Conservation (phyloP, 2,797 vertebrate genomes). For the Dipus sagitta region DNA sequence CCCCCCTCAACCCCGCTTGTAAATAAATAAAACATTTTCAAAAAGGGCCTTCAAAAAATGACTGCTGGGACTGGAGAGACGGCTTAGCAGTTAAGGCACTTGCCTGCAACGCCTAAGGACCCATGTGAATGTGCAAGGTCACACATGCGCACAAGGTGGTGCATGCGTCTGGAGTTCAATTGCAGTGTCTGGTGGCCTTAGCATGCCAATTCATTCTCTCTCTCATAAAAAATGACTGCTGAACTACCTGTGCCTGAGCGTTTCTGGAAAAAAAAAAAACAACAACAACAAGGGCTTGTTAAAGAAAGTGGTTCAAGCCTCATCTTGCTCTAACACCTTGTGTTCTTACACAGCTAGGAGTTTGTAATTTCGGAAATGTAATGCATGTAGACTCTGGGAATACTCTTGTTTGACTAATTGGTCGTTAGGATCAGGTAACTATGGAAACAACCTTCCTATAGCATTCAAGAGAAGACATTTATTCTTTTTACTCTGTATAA, state of each 20-base stretch:
- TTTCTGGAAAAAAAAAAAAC: constrained; percentile 35
- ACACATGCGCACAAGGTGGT: too few species aligned
- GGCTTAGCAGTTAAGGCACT: too few species aligned
- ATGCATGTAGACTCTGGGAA: constrained; percentile 31
- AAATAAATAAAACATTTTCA: too few species aligned
- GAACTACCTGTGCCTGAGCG: neutral
- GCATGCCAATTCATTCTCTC: too few species aligned
- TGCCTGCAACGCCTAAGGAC: too few species aligned
- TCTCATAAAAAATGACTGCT: neutral
- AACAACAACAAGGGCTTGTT: constrained; percentile 4
- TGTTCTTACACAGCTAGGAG: neutral
- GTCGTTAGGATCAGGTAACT: constrained; percentile 63
- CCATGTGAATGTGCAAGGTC: too few species aligned
- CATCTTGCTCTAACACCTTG: neutral
- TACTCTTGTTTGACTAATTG: constrained; percentile 49
- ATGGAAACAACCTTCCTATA: constrained; percentile 47
- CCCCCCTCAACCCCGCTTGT: too few species aligned
- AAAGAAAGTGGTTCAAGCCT: neutral
- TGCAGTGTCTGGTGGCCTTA: too few species aligned
- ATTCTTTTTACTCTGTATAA: neutral
- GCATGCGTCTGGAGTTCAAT: too few species aligned
- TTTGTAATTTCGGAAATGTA: constrained; percentile 55
- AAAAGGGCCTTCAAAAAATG: too few species aligned
- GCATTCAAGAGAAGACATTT: constrained; percentile 43
- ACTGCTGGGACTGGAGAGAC: too few species aligned